Evolutionary conservation across 2,797 vertebrate species (phyloP).

Genomic region (Ctenopoma multispine): DNA sequence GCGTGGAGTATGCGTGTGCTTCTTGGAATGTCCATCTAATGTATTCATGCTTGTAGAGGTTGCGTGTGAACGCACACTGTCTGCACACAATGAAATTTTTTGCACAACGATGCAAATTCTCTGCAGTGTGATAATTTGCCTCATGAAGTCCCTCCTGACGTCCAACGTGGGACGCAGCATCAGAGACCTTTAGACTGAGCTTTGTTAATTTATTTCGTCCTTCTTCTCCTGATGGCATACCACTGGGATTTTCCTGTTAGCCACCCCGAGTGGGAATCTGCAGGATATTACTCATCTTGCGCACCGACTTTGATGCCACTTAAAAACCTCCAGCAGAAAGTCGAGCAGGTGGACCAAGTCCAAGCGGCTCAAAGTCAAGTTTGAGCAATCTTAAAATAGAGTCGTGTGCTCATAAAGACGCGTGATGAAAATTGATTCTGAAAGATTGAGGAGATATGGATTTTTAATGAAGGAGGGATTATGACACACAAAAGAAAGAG

Average conservation of each 20-base stretch:
- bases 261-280: conserved; percentile 24
- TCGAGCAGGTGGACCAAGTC: conserved; percentile 36
- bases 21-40: conserved; percentile 50
- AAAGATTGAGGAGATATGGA: conserved; percentile 60
- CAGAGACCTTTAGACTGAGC: conserved; percentile 46
- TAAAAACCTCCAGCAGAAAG: conserved; percentile 41
- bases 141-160: conserved; percentile 11
- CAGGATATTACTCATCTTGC: conserved; percentile 20
- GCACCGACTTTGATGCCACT: conserved; percentile 49
- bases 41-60: conserved; percentile 16
- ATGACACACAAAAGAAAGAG: neutral
- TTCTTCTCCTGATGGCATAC: conserved; percentile 6
- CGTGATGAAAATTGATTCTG: conserved; percentile 65
- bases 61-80: conserved; percentile 32
- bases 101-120: too few relatives aligned
- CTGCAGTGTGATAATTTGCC: conserved; percentile 36
- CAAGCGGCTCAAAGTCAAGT: conserved; percentile 45
- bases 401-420: conserved; percentile 27
- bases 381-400: conserved; percentile 48
- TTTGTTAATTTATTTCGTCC: conserved; percentile 71
- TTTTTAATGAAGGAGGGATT: conserved; percentile 49
- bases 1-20: neutral
- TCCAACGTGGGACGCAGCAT: conserved; percentile 47
- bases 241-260: conserved; percentile 30
- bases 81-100: conserved; percentile 57